Percentiles rank a stretch among this genome's conserved stretches.
Evolutionary conservation across 37 sponge, comb jelly and placozoan species (phyloP).

Genomic region (Halisarca cf. caerulea): DNA sequence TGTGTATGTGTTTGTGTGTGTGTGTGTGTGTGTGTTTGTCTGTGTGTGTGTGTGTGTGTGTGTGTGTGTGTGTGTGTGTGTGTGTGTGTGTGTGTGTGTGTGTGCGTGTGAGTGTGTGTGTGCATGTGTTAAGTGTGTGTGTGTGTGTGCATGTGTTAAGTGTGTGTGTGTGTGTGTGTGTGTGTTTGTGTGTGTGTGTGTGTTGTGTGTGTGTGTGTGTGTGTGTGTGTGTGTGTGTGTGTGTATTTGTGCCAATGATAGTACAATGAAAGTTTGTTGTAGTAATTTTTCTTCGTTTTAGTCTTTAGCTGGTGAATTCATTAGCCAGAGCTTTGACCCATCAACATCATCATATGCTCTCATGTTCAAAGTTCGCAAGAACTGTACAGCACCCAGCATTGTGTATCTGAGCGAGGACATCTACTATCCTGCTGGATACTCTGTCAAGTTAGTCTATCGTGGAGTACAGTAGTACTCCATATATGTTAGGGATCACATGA

Average conservation of each 20-base stretch:
- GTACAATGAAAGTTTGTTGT: not conserved
- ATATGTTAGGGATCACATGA: no score
- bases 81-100: not conserved
- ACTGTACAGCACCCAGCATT: conserved; percentile 23
- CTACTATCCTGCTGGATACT: conserved; percentile 68
- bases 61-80: not conserved
- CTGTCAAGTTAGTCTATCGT: conserved; percentile 52
- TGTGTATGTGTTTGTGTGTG: not conserved
- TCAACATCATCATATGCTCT: conserved; percentile 40
- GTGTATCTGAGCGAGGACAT: conserved; percentile 71
- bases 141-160: no score
- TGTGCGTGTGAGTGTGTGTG: not conserved
- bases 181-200: no score
- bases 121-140: not conserved
- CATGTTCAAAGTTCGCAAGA: conserved; percentile 20
- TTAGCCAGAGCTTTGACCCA: conserved; percentile 51
- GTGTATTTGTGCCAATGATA: not conserved
- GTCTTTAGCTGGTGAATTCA: conserved; percentile 63
- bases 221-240: not conserved
- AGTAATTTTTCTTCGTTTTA: conserved; percentile 2
- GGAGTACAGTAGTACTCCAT: no score
- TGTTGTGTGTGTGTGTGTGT: no score
- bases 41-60: not conserved
- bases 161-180: not conserved
- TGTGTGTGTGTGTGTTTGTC: not conserved